Percentiles rank a stretch among this genome's conserved stretches.
phyloP scores from a whole-genome alignment of 2,113 vertebrate species.

The Xiphorhynchus elegans region DNA sequence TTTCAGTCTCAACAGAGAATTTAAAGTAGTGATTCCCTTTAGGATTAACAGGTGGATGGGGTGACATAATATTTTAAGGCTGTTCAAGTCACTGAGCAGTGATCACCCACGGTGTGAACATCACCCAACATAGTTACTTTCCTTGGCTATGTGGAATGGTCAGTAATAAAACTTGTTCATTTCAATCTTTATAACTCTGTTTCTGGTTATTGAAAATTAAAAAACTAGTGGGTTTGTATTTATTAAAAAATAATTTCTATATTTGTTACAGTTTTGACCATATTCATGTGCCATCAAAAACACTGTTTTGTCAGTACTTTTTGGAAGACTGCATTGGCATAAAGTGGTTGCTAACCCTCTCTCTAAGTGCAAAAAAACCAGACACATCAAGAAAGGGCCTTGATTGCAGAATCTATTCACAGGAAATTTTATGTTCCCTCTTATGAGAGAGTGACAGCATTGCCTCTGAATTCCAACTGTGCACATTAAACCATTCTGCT shows the following conservation, averaged over 20 bases:
- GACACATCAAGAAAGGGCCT: not conserved
- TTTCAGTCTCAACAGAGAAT: not conserved
- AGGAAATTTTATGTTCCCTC: not conserved
- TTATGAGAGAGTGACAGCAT: not conserved
- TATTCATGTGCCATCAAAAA: not conserved
- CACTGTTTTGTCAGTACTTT: not conserved
- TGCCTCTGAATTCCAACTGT: conserved; percentile 36
- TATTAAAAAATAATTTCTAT: not conserved
- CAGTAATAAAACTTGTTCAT: not conserved
- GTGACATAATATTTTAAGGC: not conserved
- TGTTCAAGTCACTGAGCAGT: not conserved
- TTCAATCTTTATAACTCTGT: not conserved
- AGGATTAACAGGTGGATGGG: not conserved
- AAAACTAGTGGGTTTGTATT: not conserved
- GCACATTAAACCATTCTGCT: conserved; percentile 37
- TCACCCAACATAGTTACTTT: not conserved
- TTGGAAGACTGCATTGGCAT: not conserved
- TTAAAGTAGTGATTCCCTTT: not conserved
- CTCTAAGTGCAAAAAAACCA: not conserved
- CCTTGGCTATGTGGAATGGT: not conserved
- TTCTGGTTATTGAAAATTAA: not conserved
- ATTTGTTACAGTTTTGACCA: not conserved
- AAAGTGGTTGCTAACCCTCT: not conserved
- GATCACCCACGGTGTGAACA: not conserved
- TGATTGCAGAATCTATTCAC: not conserved